Percentiles rank a stretch among this genome's conserved stretches.
phyloP scores from a whole-genome alignment of 2,113 vertebrate genomes.

The Rhizomys pruinosus region DNA sequence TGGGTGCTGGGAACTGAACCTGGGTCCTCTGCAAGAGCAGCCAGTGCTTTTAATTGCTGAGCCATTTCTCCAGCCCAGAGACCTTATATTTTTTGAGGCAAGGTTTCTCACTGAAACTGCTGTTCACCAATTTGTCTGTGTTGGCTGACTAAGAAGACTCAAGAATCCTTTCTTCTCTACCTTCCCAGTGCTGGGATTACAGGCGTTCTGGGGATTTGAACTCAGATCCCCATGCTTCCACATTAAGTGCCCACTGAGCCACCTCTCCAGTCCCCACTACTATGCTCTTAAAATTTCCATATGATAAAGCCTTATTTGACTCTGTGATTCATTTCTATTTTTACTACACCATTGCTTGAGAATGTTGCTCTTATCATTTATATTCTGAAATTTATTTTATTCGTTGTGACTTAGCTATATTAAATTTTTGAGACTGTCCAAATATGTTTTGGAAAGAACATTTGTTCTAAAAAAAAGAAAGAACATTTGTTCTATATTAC shows the following conservation, averaged over 20 bases:
- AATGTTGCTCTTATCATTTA: background rate
- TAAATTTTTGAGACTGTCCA: background rate
- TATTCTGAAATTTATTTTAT: background rate
- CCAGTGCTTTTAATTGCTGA: too few relatives aligned
- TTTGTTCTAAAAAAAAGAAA: too few relatives aligned
- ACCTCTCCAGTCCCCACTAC: background rate
- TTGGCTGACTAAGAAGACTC: background rate
- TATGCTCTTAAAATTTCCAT: background rate
- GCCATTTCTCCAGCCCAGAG: too few relatives aligned
- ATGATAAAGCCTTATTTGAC: background rate
- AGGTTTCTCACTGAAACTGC: background rate
- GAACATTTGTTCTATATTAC: background rate
- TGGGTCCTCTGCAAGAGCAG: too few relatives aligned
- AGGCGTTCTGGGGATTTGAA: background rate
- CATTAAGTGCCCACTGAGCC: background rate
- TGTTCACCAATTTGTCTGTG: background rate
- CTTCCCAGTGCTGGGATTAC: background rate
- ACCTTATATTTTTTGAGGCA: background rate
- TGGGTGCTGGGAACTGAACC: too few relatives aligned
- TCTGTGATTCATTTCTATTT: constrained; percentile 21
- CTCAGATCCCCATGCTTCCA: background rate
- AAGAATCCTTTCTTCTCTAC: background rate
- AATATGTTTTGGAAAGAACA: background rate
- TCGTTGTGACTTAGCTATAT: background rate
- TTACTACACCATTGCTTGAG: background rate